These are phyloP conservation scores for Operophtera brumata DNA, from an alignment of 2,888 invertebrate genomes.

Conservation along the genomic window DNA sequence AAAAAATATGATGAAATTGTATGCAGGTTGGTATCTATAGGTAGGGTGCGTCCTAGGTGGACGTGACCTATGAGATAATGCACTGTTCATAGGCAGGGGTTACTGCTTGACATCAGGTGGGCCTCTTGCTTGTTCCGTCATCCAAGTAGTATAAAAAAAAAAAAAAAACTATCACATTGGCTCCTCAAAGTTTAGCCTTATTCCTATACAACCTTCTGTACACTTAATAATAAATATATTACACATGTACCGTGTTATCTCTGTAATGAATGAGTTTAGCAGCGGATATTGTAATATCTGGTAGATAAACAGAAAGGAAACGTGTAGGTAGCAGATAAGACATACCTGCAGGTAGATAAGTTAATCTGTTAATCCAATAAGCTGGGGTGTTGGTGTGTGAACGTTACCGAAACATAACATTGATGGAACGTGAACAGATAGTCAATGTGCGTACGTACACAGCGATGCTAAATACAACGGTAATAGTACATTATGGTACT, in stretches of 20 bases:
- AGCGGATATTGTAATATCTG: conserved; percentile 3
- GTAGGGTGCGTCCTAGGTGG: too few relatives aligned
- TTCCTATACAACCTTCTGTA: too few relatives aligned
- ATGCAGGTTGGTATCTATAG: too few relatives aligned
- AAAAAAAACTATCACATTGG: too few relatives aligned
- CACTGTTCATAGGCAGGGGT: too few relatives aligned
- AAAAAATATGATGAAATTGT: too few relatives aligned
- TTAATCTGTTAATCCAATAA: conserved; percentile 23
- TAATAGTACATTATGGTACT: too few relatives aligned
- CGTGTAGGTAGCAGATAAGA: conserved; percentile 27
- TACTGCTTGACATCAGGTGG: too few relatives aligned
- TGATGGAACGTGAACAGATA: conserved; percentile 5
- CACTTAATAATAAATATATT: not conserved
- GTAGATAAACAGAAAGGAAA: conserved; percentile 8
- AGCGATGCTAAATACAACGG: not conserved
- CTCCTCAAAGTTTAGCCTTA: too few relatives aligned
- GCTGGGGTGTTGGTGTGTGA: conserved; percentile 24
- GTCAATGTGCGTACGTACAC: not conserved
- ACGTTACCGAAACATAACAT: conserved; percentile 11
- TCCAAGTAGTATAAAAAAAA: too few relatives aligned
- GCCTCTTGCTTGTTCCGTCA: too few relatives aligned
- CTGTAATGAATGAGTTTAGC: conserved; percentile 19
- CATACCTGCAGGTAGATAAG: conserved; percentile 23
- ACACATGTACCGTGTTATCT: conserved; percentile 2
- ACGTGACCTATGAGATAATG: too few relatives aligned